These are phyloP conservation scores for Embidobia sp. DNA, from an alignment of 2,888 invertebrate species.

Conservation along the genomic window DNA sequence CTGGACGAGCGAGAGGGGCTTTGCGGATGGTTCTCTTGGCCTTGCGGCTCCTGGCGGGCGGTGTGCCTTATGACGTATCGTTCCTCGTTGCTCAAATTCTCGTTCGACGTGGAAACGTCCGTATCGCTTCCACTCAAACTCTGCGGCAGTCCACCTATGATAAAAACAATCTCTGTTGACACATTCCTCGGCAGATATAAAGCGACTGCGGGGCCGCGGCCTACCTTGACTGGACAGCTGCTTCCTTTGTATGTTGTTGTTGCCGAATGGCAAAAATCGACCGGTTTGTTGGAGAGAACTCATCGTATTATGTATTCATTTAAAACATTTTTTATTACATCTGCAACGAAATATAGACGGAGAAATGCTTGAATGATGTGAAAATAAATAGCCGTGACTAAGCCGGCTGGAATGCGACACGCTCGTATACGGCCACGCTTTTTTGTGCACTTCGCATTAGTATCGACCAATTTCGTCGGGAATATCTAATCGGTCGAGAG, in stretches of 20 bases:
- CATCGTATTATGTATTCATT: conserved; percentile 81
- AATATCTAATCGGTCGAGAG: not conserved
- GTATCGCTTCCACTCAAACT: conserved; percentile 94
- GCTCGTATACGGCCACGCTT: conserved; percentile 35
- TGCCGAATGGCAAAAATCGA: conserved; percentile 84
- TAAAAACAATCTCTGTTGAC: conserved; percentile 50
- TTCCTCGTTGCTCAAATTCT: conserved; percentile 93
- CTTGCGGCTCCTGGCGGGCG: conserved; percentile 94
- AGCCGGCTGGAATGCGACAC: conserved; percentile 50
- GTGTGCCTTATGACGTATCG: conserved; percentile 91
- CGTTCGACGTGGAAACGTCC: conserved; percentile 94
- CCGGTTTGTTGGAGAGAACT: conserved; percentile 85
- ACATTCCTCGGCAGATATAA: conserved; percentile 54
- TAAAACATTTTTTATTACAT: conserved; percentile 78
- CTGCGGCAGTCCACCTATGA: conserved; percentile 85
- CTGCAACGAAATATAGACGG: conserved; percentile 75
- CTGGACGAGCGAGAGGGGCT: conserved; percentile 84
- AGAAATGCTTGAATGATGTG: conserved; percentile 56
- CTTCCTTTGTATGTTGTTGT: conserved; percentile 84
- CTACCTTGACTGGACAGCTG: conserved; percentile 82
- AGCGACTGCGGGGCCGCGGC: conserved; percentile 26
- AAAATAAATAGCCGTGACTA: conserved; percentile 61
- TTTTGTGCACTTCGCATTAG: conserved; percentile 20
- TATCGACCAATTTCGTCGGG: not conserved
- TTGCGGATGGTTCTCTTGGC: conserved; percentile 89